Conservation (phyloP, 2,113 vertebrate genomes). For the Sceloporus tristichus region DNA sequence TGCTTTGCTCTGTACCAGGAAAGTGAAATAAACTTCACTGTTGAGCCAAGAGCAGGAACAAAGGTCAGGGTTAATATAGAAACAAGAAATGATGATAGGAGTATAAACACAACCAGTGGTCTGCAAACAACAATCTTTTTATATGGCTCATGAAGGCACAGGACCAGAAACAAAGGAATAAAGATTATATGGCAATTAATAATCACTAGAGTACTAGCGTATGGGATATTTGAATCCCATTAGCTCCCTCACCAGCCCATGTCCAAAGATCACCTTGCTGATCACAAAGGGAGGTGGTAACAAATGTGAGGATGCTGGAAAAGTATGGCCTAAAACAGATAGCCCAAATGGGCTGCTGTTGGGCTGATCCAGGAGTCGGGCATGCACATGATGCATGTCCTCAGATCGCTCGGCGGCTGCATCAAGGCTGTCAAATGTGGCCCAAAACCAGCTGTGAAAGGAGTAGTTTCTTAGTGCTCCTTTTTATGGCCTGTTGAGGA, state of each 20-base stretch:
- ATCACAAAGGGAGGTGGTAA: neutral
- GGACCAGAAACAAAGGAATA: neutral
- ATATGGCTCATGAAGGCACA: neutral
- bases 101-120: neutral
- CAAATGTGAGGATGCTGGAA: no score
- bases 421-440: no score
- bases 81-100: neutral
- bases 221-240: neutral
- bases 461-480: no score
- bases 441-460: no score
- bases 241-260: neutral
- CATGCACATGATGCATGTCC: no score
- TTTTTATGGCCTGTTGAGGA: no score
- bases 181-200: no score
- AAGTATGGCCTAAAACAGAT: no score
- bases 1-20: neutral
- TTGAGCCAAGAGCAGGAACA: neutral
- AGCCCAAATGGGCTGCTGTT: no score
- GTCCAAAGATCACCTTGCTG: neutral
- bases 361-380: no score
- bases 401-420: no score
- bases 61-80: neutral
- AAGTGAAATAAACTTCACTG: neutral
- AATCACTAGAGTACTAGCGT: neutral
- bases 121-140: neutral